A percentile compares a stretch with the other conserved stretches of the same genome.
Conservation (phyloP, 1,140 invertebrate species). For the Batillaria attramentaria region DNA sequence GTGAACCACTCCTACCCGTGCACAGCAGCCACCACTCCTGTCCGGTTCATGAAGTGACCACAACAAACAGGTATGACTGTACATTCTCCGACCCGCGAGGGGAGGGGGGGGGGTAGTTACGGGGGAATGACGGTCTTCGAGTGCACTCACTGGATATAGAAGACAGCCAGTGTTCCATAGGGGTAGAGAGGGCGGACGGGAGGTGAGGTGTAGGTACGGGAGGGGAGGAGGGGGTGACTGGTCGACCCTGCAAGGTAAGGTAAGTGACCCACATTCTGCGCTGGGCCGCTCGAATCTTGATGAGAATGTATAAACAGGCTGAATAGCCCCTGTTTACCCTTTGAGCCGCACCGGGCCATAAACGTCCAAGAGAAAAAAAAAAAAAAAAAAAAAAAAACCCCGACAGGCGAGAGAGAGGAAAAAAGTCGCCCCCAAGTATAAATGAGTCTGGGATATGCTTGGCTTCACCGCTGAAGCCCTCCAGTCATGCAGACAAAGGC, state of each 20-base stretch:
- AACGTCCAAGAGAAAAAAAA: not conserved
- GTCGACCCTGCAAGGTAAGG: not conserved
- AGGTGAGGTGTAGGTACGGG: not conserved
- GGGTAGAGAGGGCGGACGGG: not conserved
- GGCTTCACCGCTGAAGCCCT: not conserved
- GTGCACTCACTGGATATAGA: too few relatives aligned
- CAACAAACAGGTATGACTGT: too few relatives aligned
- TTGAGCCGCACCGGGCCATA: conserved; percentile 5
- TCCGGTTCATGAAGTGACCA: too few relatives aligned
- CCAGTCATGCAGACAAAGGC: conserved; percentile 10
- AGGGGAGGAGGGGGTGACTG: not conserved
- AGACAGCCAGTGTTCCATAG: too few relatives aligned
- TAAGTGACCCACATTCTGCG: conserved; percentile 1
- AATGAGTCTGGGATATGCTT: conserved; percentile 2
- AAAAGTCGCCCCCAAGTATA: not conserved
- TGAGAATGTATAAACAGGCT: conserved; percentile 14
- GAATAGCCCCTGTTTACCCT: conserved; percentile 26
- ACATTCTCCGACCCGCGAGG: too few relatives aligned
- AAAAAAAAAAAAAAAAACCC: not conserved
- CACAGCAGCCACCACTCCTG: too few relatives aligned
- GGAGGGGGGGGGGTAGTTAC: too few relatives aligned
- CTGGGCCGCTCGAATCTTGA: conserved; percentile 7
- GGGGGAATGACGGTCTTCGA: too few relatives aligned
- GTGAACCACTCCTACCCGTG: too few relatives aligned
- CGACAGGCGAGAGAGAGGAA: not conserved